Percentiles rank a stretch among this genome's conserved stretches.
Conservation (phyloP, 2,888 invertebrate genomes). For the Synergus japonicus region DNA sequence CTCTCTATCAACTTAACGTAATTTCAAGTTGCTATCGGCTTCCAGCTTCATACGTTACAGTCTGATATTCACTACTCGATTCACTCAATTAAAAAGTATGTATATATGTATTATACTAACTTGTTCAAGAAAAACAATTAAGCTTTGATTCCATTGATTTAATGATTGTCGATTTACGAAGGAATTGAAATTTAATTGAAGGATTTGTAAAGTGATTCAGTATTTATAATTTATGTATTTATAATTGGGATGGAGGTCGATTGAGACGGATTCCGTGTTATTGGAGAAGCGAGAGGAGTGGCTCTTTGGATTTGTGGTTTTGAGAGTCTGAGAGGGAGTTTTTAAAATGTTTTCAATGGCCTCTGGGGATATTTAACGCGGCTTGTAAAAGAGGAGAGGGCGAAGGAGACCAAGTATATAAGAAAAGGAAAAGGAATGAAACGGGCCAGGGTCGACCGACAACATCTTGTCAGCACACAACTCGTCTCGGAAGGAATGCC, state of each 20-base stretch:
- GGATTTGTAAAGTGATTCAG: too few relatives aligned
- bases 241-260: not conserved
- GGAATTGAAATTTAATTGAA: too few relatives aligned
- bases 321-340: not conserved
- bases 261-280: not conserved
- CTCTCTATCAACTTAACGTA: slow-evolving; percentile 9
- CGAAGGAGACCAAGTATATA: not conserved
- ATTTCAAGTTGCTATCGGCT: slow-evolving; percentile 14
- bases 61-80: not conserved
- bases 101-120: not conserved
- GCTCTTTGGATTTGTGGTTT: not conserved
- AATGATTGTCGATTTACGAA: too few relatives aligned
- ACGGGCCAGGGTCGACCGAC: slow-evolving; percentile 36
- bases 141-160: too few relatives aligned
- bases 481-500: slow-evolving; percentile 50
- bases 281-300: not conserved
- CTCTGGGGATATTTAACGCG: slow-evolving; percentile 38
- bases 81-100: not conserved
- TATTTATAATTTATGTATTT: too few relatives aligned
- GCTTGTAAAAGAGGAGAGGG: slow-evolving; percentile 30
- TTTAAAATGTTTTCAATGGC: slow-evolving; percentile 10
- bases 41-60: slow-evolving; percentile 15
- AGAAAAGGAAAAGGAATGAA: slow-evolving; percentile 31
- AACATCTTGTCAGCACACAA: slow-evolving; percentile 48
- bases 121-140: too few relatives aligned